Evolutionary conservation across 2,113 vertebrate genomes (phyloP).

Genomic region (Daphoenositta chrysoptera): DNA sequence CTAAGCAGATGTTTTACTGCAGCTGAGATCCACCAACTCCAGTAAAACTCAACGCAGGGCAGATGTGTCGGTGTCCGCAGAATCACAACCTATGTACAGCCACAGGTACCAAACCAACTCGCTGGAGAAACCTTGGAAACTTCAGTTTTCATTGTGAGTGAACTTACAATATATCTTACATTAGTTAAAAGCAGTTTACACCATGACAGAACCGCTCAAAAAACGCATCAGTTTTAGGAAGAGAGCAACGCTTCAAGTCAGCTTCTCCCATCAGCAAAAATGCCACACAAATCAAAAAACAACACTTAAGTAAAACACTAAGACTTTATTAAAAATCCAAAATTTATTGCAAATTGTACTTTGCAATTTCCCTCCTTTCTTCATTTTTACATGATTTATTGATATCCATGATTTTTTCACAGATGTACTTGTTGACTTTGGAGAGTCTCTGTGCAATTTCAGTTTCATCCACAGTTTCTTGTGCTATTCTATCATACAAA

Average conservation of each 20-base stretch:
- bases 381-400: constrained; percentile 99
- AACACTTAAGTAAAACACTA: constrained; percentile 69
- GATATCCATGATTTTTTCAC: constrained; percentile 99
- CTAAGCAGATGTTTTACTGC: not conserved
- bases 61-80: not conserved
- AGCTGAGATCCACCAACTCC: not conserved
- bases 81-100: not conserved
- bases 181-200: constrained; percentile 20
- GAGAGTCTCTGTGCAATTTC: constrained; percentile 99
- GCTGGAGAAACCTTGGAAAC: not conserved
- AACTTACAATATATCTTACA: not conserved
- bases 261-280: constrained; percentile 20
- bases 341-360: constrained; percentile 87
- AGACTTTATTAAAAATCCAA: constrained; percentile 78
- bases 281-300: constrained; percentile 53
- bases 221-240: not conserved
- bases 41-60: not conserved
- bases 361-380: constrained; percentile 93
- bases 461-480: constrained; percentile 96
- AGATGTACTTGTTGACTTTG: constrained; percentile 99
- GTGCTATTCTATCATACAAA: constrained; percentile 98
- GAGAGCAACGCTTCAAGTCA: not conserved
- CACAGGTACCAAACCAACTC: not conserved
- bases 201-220: constrained; percentile 1
- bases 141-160: not conserved